These are phyloP conservation scores for Tachina lurida DNA, from an alignment of 2,888 invertebrate genomes.

Conservation along the genomic window DNA sequence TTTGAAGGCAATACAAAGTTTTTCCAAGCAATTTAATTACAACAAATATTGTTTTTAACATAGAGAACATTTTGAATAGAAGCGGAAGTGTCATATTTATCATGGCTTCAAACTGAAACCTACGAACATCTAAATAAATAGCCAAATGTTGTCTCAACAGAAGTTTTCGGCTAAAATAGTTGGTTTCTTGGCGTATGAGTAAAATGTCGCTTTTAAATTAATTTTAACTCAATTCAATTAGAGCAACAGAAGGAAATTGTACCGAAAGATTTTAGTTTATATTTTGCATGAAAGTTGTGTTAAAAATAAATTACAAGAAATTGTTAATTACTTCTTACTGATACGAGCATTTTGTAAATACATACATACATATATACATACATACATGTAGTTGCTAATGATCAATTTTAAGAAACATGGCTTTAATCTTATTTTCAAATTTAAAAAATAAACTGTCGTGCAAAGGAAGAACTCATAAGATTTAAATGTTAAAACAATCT, in stretches of 20 bases:
- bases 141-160: neutral
- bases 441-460: too few relatives aligned
- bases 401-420: too few relatives aligned
- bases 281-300: neutral
- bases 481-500: too few relatives aligned
- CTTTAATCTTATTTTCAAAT: too few relatives aligned
- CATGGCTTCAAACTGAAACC: neutral
- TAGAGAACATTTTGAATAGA: slow-evolving; percentile 40
- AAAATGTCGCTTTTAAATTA: slow-evolving; percentile 26
- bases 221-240: slow-evolving; percentile 41
- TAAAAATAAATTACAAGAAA: neutral
- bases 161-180: slow-evolving; percentile 9
- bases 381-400: too few relatives aligned
- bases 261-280: neutral
- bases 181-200: neutral
- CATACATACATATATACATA: too few relatives aligned
- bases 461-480: too few relatives aligned
- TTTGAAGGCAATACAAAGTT: slow-evolving; percentile 44
- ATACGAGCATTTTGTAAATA: too few relatives aligned
- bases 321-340: neutral
- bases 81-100: slow-evolving; percentile 32
- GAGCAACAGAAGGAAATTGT: slow-evolving; percentile 4
- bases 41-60: slow-evolving; percentile 37
- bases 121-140: neutral
- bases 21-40: slow-evolving; percentile 66